Evolutionary conservation across 2,888 invertebrate genomes (phyloP).

Genomic region (Oasisia sp.): DNA sequence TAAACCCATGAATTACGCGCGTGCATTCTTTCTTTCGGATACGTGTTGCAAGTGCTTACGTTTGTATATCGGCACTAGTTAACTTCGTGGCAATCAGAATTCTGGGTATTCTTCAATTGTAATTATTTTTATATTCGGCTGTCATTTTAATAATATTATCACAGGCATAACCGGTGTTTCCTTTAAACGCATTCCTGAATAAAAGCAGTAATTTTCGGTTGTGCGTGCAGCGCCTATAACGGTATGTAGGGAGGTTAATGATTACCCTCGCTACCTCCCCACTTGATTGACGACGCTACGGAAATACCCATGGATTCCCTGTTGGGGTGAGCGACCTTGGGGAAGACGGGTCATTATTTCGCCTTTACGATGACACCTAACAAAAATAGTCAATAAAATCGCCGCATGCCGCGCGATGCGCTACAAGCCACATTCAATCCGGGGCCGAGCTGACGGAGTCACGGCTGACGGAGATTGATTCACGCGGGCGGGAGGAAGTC

Average conservation of each 20-base stretch:
- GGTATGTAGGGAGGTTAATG: no score
- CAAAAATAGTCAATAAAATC: conserved; percentile 17
- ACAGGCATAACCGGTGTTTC: background rate
- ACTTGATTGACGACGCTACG: no score
- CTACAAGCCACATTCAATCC: background rate
- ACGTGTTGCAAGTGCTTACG: no score
- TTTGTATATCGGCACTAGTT: no score
- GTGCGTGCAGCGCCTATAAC: background rate
- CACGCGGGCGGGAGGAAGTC: background rate
- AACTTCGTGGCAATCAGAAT: no score
- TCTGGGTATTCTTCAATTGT: no score
- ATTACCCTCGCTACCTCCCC: no score
- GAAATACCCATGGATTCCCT: background rate
- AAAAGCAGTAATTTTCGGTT: background rate
- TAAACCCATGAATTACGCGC: background rate
- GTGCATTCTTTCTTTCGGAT: background rate
- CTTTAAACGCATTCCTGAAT: background rate
- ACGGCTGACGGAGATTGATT: background rate
- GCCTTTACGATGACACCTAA: background rate
- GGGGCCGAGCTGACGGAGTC: background rate
- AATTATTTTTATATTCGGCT: background rate
- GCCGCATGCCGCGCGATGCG: background rate
- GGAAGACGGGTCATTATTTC: background rate
- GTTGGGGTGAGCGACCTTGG: background rate
- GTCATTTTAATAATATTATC: background rate